These are phyloP conservation scores for Cactoblastis cactorum DNA, from an alignment of 2,888 invertebrate species.

Conservation along the genomic window DNA sequence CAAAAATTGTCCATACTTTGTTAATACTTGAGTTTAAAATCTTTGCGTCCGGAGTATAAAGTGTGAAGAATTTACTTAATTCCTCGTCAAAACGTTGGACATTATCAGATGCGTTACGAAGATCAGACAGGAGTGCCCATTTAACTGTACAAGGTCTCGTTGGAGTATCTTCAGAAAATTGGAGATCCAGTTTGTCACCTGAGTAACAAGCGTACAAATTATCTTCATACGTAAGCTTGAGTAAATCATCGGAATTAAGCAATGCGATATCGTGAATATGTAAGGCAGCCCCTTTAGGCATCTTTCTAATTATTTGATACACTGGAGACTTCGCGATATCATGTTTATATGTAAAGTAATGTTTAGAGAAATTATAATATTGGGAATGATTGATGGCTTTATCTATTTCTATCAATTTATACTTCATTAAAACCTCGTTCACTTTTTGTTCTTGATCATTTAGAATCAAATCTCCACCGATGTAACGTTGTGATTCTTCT, in stretches of 20 bases:
- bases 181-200: conserved; percentile 45
- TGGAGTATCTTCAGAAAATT: conserved; percentile 52
- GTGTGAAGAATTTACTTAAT: conserved; percentile 74
- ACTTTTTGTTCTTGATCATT: conserved; percentile 67
- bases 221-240: conserved; percentile 81
- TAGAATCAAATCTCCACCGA: conserved; percentile 74
- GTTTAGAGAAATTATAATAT: conserved; percentile 81
- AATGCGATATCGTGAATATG: conserved; percentile 84
- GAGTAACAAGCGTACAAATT: conserved; percentile 78
- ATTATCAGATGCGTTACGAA: conserved; percentile 61
- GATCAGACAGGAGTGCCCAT: conserved; percentile 74
- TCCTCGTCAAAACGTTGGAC: conserved; percentile 68
- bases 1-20: conserved; percentile 80
- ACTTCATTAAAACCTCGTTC: conserved; percentile 78
- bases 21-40: conserved; percentile 69
- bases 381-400: conserved; percentile 67
- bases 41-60: conserved; percentile 65
- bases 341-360: conserved; percentile 81
- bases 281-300: conserved; percentile 88
- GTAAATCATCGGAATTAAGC: conserved; percentile 78
- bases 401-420: conserved; percentile 73
- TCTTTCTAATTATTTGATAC: conserved; percentile 80
- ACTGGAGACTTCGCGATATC: conserved; percentile 82
- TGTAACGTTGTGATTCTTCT: conserved; percentile 58
- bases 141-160: conserved; percentile 46